Evolutionary conservation across 2,113 vertebrate species (phyloP).

Genomic region (Poeciliopsis turrubarensis): DNA sequence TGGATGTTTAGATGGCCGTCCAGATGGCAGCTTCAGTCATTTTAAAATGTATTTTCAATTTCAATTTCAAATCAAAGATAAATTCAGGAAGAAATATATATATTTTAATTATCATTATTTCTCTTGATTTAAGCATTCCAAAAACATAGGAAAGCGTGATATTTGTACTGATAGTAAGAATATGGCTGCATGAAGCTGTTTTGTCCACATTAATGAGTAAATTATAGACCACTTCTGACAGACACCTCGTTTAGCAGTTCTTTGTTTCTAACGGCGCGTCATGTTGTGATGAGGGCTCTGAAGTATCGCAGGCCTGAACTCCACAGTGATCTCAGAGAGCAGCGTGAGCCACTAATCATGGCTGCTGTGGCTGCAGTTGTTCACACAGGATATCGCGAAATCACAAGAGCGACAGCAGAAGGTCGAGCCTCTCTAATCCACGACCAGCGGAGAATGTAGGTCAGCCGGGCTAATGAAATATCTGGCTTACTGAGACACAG

Average conservation of each 20-base stretch:
- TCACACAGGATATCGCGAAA: conserved; percentile 29
- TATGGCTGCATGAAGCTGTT: not conserved
- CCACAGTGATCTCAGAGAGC: conserved; percentile 13
- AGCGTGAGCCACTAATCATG: conserved; percentile 22
- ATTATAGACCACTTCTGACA: not conserved
- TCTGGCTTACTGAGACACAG: conserved; percentile 42
- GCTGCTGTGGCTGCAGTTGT: conserved; percentile 15
- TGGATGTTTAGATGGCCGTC: too few relatives aligned
- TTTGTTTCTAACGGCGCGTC: not conserved
- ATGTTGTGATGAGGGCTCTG: conserved; percentile 3
- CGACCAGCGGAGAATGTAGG: conserved; percentile 49
- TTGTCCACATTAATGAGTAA: not conserved
- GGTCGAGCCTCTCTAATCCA: conserved; percentile 48
- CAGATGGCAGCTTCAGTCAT: too few relatives aligned
- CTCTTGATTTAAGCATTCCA: too few relatives aligned
- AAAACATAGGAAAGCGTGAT: not conserved
- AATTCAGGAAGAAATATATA: not conserved
- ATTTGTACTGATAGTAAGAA: too few relatives aligned
- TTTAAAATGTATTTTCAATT: too few relatives aligned
- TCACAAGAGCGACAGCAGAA: conserved; percentile 42
- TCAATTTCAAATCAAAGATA: not conserved
- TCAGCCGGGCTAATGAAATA: conserved; percentile 47
- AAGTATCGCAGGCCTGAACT: conserved; percentile 16
- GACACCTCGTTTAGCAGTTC: not conserved
- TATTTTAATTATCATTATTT: too few relatives aligned